Evolutionary conservation across 2,888 invertebrate genomes (phyloP).

Genomic region (Homarus gammarus): DNA sequence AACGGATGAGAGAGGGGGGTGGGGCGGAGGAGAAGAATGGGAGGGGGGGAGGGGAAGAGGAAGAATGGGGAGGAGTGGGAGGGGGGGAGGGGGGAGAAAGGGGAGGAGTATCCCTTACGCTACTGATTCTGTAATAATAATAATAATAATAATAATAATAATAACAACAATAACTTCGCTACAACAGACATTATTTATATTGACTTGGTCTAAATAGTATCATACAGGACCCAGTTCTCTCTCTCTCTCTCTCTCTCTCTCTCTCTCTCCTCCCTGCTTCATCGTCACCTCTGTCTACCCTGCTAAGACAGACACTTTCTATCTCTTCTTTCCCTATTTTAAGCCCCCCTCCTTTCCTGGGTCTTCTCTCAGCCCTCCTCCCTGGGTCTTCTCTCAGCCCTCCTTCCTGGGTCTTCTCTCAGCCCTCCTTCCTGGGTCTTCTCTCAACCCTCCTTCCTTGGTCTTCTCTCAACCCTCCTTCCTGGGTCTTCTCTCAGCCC

Average conservation of each 20-base stretch:
- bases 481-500: accelerated
- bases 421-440: not conserved
- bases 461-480: not conserved
- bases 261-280: not conserved
- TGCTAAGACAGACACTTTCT: not conserved
- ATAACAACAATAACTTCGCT: too few species aligned
- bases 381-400: not conserved
- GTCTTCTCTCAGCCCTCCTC: not conserved
- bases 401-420: not conserved
- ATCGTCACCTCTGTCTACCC: not conserved
- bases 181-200: too few species aligned
- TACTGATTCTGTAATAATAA: too few species aligned
- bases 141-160: too few species aligned
- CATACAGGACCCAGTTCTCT: too few species aligned
- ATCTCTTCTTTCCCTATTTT: not conserved
- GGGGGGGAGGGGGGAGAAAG: too few species aligned
- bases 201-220: too few species aligned
- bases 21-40: too few species aligned
- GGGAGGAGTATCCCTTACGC: too few species aligned
- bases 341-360: not conserved
- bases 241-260: not conserved
- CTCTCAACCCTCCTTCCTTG: not conserved
- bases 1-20: not conserved
- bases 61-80: too few species aligned
- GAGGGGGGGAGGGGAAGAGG: too few species aligned